A percentile compares a stretch with the other conserved stretches of the same genome.
These are phyloP conservation scores for Alloscopus bannaensis DNA, from an alignment of 2,888 invertebrate species.

Conservation along the genomic window DNA sequence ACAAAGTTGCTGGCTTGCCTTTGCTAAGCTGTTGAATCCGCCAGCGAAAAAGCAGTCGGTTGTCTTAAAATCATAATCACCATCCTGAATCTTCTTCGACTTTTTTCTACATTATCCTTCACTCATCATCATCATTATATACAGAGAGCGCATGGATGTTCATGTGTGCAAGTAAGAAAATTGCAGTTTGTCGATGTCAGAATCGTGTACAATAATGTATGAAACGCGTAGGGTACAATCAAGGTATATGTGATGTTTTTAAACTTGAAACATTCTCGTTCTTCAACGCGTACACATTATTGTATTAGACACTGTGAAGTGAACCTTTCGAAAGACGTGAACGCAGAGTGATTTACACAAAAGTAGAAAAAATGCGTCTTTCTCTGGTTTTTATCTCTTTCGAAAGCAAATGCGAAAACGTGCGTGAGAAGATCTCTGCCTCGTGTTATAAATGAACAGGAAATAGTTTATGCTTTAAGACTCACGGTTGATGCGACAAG, in stretches of 20 bases:
- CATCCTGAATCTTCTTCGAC: conserved; percentile 11
- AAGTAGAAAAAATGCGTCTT: no score
- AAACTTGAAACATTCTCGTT: no score
- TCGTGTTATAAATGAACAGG: no score
- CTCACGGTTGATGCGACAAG: no score
- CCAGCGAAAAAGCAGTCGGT: neutral
- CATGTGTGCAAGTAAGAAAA: conserved; percentile 20
- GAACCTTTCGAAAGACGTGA: no score
- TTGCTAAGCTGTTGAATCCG: conserved; percentile 1
- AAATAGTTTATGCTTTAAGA: no score
- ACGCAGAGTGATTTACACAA: conserved; percentile 4
- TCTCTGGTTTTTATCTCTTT: no score
- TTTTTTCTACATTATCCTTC: conserved; percentile 25
- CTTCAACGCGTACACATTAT: neutral
- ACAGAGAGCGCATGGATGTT: neutral
- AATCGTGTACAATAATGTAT: conserved; percentile 24
- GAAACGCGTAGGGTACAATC: no score
- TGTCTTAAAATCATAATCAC: conserved; percentile 26
- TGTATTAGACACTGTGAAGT: neutral
- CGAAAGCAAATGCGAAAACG: no score
- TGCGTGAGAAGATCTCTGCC: no score
- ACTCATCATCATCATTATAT: conserved; percentile 5
- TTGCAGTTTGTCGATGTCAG: conserved; percentile 34
- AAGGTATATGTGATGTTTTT: no score
- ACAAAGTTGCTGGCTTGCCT: no score